Base-by-base conservation (phyloP, 2,797 vertebrate species). In the Gadopsis marmoratus region DNA sequence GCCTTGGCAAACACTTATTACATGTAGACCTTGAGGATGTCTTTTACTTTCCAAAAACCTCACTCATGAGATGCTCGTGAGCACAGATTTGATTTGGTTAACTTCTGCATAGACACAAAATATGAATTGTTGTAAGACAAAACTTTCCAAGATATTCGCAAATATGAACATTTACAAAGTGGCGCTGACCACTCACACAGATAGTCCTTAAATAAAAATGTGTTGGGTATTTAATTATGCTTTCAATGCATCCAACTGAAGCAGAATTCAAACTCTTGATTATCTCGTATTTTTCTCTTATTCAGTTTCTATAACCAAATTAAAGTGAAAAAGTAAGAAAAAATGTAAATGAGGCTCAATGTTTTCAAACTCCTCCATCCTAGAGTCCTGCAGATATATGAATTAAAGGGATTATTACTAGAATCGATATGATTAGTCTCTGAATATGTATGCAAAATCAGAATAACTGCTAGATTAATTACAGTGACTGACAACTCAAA, bases 131-230 rank as follows among this genome's bases (percentile, higher is more conserved):
- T 7, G 10, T 9, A 11, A 35, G 10, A 47, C 3, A 17, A 26
- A 78, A 71, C 47, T 12, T 47, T 48, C 17, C n/a, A 37, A 58
- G 12, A 33, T 50, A 59, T 41, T n/a, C 0, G 2, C 19, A 51
- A 19, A 26, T 59, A 37, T 41, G 14, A 65, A 33, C 35, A 21
- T 56, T 5, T 33, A 5, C 31, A 69, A 69, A 19, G n/a, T 23
- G 9, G 7, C n/a, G 14, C 64, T 1, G 0, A 31, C 1, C 0
- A 1, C 29, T 58, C 12, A n/a, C 21, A n/a, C 16, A 29, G 3
- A 50, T 21, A 41, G 39, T 16, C 71, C n/a, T 14, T 62, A 2
- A 74, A 26, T 61, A 35, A 1, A 1, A 31, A 29, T 61, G 21
- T 47, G 43, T 39, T 68, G 16, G 26, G 4, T 39, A 9, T 53